Base-by-base conservation (phyloP, 2,888 invertebrate genomes). In the Cerceris rybyensis region DNA sequence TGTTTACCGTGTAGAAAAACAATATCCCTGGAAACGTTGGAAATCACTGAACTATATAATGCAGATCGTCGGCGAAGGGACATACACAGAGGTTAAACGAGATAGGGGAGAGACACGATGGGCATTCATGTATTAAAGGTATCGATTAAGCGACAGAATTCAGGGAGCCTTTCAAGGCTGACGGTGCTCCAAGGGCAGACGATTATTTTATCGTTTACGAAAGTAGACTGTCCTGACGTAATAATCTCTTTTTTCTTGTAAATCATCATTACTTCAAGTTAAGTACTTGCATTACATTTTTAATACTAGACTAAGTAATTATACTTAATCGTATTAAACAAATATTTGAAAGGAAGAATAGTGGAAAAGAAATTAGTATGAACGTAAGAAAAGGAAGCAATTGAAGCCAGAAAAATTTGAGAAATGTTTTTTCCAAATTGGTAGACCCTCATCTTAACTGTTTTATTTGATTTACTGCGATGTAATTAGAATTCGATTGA, bases 101-200 rank as follows among this genome's bases (percentile, higher is more conserved):
- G n/a, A 41, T 7, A 49, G 16, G 8, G 14, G 17, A 11, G 57
- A 39, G 41, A 41, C 28, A 28, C 58, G 52, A 57, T 7, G 60
- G 28, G 16, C 55, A 46, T 16, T 50, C 55, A 14, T 57, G 65
- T 69, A 65, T 65, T 49, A 57, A 61, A 61, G 54, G 43, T 73
- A 73, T 77, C 66, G 73, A 65, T 73, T 65, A 57, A 17, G 41
- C 52, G 9, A 6, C 55, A 61, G 16, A 16, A 61, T 54, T 28
- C 42, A 60, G 61, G 49, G 16, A 43, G 41, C 7, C 52, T 65
- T 58, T 39, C 43, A 46, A 49, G 65, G 52, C 58, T 49, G 71
- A 17, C 39, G 14, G 13, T n/a, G 54, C 17, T 71, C 49, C 58
- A 42, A 58, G 68, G 61, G 46, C 70, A 59, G 57, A 46, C 11